Percentiles rank a stretch among this genome's conserved stretches.
Conservation (phyloP, 1,140 invertebrate species). For the Drosophila repletoides region DNA sequence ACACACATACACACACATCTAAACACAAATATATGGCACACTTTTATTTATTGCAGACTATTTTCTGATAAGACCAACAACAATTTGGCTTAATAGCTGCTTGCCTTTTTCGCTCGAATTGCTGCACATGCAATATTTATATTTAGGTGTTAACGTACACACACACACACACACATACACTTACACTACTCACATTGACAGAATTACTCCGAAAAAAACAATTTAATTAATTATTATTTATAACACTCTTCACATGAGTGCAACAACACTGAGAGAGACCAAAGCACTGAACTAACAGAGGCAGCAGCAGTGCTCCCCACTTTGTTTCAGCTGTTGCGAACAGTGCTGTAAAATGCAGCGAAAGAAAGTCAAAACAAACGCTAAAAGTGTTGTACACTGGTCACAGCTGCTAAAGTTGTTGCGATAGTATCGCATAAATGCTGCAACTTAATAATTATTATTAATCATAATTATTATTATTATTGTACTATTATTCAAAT, state of each 20-base stretch:
- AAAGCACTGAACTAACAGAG: too few relatives aligned
- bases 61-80: constrained; percentile 43
- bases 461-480: too few relatives aligned
- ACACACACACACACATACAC: constrained; percentile 7
- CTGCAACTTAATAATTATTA: not conserved
- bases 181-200: not conserved
- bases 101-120: constrained; percentile 58
- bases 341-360: constrained; percentile 50
- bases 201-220: constrained; percentile 34
- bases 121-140: constrained; percentile 60
- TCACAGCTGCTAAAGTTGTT: not conserved
- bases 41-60: constrained; percentile 65
- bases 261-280: constrained; percentile 46
- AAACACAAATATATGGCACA: constrained; percentile 40
- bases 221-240: constrained; percentile 57
- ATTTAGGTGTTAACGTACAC: constrained; percentile 34
- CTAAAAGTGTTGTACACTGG: not conserved
- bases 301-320: too few relatives aligned
- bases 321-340: constrained; percentile 44
- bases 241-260: constrained; percentile 29
- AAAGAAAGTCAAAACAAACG: too few relatives aligned
- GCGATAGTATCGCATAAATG: constrained; percentile 15
- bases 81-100: constrained; percentile 51
- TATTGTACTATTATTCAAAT: too few relatives aligned
- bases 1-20: constrained; percentile 5